Conservation (phyloP, 2,113 vertebrate genomes). For the Vulpes vulpes region DNA sequence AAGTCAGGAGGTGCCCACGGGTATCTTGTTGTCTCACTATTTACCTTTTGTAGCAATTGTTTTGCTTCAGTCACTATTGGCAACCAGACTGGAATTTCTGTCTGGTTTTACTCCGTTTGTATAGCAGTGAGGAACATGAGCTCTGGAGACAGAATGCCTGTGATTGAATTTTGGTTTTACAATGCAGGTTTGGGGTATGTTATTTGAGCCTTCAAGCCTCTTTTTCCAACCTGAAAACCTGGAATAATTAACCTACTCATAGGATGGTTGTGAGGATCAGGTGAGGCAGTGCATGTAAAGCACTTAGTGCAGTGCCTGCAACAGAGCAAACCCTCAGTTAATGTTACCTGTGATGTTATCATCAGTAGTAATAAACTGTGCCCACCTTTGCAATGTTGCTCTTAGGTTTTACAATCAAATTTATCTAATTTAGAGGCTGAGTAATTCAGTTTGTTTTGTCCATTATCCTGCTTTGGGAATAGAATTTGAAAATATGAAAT, state of each 20-base stretch:
- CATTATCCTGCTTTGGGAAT: not conserved
- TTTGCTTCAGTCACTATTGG: slow-evolving; percentile 51
- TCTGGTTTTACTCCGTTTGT: slow-evolving; percentile 49
- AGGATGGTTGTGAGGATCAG: not conserved
- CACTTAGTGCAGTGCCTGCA: not conserved
- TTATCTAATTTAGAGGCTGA: not conserved
- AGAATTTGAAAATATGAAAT: not conserved
- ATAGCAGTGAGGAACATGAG: not conserved
- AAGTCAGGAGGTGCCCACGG: not conserved
- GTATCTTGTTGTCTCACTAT: not conserved
- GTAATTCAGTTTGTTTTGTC: not conserved
- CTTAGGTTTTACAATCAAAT: not conserved
- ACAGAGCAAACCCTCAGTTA: not conserved
- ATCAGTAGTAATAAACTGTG: not conserved
- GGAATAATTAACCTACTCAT: not conserved
- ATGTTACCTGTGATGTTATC: not conserved
- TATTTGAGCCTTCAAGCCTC: not conserved
- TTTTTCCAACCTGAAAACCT: not conserved
- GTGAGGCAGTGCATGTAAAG: not conserved
- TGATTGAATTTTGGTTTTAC: not conserved
- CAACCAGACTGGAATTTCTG: slow-evolving; percentile 53
- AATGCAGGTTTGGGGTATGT: not conserved
- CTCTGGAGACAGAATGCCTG: not conserved
- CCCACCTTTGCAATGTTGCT: not conserved
- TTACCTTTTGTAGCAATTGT: slow-evolving; percentile 28